A percentile compares a stretch with the other conserved stretches of the same genome.
Conservation (phyloP, 1,140 invertebrate genomes). For the Atta texana region DNA sequence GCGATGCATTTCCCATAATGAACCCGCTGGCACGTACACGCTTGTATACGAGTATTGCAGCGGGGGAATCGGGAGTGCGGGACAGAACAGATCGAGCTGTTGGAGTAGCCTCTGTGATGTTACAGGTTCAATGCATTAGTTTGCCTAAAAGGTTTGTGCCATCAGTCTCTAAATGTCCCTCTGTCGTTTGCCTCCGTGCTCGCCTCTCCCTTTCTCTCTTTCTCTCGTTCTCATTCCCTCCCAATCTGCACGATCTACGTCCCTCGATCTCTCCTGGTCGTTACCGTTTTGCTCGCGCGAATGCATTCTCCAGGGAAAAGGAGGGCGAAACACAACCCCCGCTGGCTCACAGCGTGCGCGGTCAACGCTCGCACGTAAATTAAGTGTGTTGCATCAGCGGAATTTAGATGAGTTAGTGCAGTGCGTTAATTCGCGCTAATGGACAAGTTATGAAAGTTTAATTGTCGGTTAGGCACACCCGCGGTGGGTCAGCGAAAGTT, state of each 20-base stretch:
- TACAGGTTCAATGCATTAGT: constrained; percentile 80
- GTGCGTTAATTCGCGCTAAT: constrained; percentile 77
- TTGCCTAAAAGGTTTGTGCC: constrained; percentile 83
- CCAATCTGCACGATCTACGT: constrained; percentile 30
- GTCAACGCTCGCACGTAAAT: constrained; percentile 70
- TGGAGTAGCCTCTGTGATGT: constrained; percentile 69
- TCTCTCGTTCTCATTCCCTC: constrained; percentile 40
- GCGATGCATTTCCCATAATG: constrained; percentile 59
- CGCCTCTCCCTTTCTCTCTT: constrained; percentile 23
- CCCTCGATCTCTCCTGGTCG: constrained; percentile 65
- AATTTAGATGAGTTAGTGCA: constrained; percentile 74
- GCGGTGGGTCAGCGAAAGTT: constrained; percentile 20
- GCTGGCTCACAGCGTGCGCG: not conserved
- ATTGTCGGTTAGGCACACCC: constrained; percentile 73
- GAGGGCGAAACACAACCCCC: constrained; percentile 66
- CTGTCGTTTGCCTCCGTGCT: constrained; percentile 50
- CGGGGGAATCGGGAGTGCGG: not conserved
- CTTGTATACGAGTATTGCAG: constrained; percentile 24
- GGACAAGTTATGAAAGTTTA: constrained; percentile 79
- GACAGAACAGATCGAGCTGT: constrained; percentile 56
- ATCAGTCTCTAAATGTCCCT: constrained; percentile 81
- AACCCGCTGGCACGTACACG: constrained; percentile 57
- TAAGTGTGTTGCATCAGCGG: constrained; percentile 76
- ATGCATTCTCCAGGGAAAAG: constrained; percentile 68
- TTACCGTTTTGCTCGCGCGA: constrained; percentile 59